Conservation (phyloP, 2,797 vertebrate genomes). For the Chelmon rostratus region DNA sequence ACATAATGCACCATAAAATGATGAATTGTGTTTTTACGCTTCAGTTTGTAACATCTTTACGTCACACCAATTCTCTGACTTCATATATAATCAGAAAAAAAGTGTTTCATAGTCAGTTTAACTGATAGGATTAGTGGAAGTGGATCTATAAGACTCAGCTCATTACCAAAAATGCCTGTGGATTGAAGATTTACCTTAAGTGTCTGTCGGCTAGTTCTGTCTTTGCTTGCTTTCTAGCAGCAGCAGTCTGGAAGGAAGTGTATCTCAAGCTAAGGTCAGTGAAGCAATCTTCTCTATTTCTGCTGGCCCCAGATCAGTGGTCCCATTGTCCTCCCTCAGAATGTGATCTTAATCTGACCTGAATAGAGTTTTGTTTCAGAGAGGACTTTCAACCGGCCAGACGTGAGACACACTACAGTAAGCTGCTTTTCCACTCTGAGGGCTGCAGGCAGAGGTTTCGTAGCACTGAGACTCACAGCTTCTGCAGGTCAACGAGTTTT, state of each 20-base stretch:
- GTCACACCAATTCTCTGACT: neutral
- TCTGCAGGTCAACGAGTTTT: conserved; percentile 48
- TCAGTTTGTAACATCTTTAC: neutral
- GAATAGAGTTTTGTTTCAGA: conserved; percentile 81
- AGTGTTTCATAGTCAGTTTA: conserved; percentile 18
- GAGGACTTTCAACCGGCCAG: conserved; percentile 72
- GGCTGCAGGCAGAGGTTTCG: conserved; percentile 53
- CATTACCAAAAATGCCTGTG: conserved; percentile 1
- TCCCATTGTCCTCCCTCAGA: conserved; percentile 78
- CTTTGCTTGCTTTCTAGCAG: conserved; percentile 33
- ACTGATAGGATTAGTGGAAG: conserved; percentile 13
- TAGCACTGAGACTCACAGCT: conserved; percentile 35
- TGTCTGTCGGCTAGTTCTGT: conserved; percentile 4
- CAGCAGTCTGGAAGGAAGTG: conserved; percentile 34
- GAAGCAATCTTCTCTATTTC: conserved; percentile 77
- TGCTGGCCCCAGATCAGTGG: conserved; percentile 77
- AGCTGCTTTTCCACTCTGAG: conserved; percentile 59
- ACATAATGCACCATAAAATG: neutral
- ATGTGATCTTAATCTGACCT: conserved; percentile 84
- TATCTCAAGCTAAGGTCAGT: conserved; percentile 58
- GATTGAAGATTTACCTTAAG: conserved; percentile 33
- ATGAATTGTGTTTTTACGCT: neutral
- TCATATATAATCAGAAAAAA: neutral
- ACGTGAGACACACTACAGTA: conserved; percentile 63
- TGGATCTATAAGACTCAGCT: conserved; percentile 1